phyloP scores from a whole-genome alignment of 2,113 vertebrate species.

The Eudyptes chrysolophus region DNA sequence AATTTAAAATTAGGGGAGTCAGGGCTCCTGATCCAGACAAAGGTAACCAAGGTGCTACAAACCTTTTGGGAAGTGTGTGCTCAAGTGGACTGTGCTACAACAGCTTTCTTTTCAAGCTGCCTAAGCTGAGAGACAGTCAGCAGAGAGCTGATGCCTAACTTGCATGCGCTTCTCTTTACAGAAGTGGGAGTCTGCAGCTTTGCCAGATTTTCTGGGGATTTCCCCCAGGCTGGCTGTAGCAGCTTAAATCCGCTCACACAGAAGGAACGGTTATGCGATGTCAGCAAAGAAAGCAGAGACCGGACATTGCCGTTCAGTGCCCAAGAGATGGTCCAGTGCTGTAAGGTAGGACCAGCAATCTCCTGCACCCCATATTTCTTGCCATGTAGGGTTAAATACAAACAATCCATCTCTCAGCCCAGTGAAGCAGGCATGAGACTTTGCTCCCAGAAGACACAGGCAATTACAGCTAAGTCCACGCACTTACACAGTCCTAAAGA shows the following conservation, averaged over 20 bases:
- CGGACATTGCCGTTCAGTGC: conserved; percentile 22
- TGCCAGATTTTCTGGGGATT: conserved; percentile 71
- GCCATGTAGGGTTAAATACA: background rate
- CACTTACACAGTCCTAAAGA: background rate
- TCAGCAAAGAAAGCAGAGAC: background rate
- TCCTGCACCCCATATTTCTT: fast-evolving
- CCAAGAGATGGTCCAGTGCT: conserved; percentile 75
- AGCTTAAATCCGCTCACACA: background rate
- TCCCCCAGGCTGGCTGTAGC: conserved; percentile 19
- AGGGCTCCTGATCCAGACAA: background rate
- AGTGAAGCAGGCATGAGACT: background rate
- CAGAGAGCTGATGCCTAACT: background rate
- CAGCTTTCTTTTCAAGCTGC: background rate
- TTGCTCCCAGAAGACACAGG: background rate
- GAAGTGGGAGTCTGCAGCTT: conserved; percentile 81
- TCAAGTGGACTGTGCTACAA: background rate
- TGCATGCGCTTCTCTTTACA: background rate
- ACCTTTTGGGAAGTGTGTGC: background rate
- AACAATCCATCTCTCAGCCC: background rate
- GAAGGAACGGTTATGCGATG: background rate
- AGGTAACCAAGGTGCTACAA: background rate
- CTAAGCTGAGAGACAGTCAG: background rate
- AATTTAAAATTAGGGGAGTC: background rate
- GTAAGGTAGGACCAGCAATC: conserved; percentile 63
- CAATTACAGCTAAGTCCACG: background rate